These are phyloP conservation scores for Nemopilema nomurai DNA, from an alignment of 30 jellyfish, hydroid and myxozoan species.

Conservation along the genomic window DNA sequence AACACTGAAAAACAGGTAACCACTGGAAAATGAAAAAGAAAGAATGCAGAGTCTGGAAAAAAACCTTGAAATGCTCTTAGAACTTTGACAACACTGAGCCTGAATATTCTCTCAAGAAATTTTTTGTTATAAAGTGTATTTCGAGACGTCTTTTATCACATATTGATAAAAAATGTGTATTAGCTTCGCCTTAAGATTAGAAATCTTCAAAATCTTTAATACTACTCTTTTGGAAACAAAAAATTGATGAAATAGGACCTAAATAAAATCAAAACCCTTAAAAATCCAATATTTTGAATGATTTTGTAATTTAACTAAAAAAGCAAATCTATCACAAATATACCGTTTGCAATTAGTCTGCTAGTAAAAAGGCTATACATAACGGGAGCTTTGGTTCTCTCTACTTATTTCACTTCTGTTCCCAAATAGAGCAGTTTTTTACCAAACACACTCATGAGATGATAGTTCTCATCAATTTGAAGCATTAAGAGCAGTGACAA, in stretches of 20 bases:
- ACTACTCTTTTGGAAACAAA: not conserved
- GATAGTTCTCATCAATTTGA: not conserved
- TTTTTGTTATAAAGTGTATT: not conserved
- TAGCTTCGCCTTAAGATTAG: not conserved
- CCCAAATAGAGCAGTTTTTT: not conserved
- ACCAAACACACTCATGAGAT: not conserved
- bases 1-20: not conserved
- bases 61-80: not conserved
- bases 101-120: not conserved
- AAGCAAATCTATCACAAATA: not conserved
- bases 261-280: not conserved
- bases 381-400: not conserved
- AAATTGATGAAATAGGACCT: not conserved
- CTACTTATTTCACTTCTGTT: not conserved
- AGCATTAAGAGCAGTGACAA: not conserved
- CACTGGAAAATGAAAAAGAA: not conserved
- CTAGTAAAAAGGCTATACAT: not conserved
- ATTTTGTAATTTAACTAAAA: not conserved
- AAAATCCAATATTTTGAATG: not conserved
- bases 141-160: not conserved
- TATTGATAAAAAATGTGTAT: not conserved
- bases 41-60: not conserved
- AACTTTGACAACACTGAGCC: not conserved
- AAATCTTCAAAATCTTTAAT: not conserved
- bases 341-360: not conserved